Evolutionary conservation across 1,140 invertebrate genomes (phyloP).

Genomic region (Epicauta chinensis): DNA sequence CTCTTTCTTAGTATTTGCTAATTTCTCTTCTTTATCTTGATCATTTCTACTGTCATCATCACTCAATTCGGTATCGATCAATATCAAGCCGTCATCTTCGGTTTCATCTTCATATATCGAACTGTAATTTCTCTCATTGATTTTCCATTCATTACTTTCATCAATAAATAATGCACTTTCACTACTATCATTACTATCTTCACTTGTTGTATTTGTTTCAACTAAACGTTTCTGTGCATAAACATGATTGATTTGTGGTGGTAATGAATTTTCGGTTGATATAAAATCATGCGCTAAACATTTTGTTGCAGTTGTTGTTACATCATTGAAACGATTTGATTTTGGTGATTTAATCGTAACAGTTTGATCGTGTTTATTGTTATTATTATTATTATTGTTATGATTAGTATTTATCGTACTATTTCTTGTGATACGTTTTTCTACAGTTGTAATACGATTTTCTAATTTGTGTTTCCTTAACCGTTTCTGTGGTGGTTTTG

Average conservation of each 20-base stretch:
- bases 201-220: conserved; percentile 1
- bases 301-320: neutral
- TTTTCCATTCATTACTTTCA: neutral
- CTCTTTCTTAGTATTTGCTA: too few species aligned
- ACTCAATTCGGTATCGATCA: neutral
- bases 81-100: conserved; percentile 1
- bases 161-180: conserved; percentile 5
- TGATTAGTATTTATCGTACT: neutral
- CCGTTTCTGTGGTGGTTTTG: neutral
- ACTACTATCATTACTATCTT: conserved; percentile 11
- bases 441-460: neutral
- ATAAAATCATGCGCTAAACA: conserved; percentile 11
- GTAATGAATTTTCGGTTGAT: neutral
- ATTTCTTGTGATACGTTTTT: conserved; percentile 1
- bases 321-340: neutral
- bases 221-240: conserved; percentile 7
- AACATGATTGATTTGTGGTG: conserved; percentile 7
- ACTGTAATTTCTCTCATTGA: neutral
- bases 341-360: neutral
- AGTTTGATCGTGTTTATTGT: neutral
- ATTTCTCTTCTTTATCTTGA: too few species aligned
- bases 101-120: conserved; percentile 9
- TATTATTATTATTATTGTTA: neutral
- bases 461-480: neutral
- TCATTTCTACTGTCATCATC: too few species aligned